Percentiles rank a stretch among this genome's conserved stretches.
Evolutionary conservation across 2,113 vertebrate genomes (phyloP).

Genomic region (Petrocephalus zakoni): DNA sequence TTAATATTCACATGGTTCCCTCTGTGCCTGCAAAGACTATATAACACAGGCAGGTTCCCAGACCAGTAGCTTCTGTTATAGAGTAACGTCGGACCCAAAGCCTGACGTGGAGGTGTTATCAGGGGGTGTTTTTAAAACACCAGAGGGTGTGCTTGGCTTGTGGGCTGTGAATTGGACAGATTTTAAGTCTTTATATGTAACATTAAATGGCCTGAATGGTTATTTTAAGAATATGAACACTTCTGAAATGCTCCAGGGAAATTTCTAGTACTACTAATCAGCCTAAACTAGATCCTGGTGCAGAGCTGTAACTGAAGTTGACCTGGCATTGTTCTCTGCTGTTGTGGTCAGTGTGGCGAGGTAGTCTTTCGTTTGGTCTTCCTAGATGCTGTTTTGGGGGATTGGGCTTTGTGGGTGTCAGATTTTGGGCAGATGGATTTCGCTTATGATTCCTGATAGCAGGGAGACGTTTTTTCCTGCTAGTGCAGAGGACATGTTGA

Average conservation of each 20-base stretch:
- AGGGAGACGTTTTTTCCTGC: too few species aligned
- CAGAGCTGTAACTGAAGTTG: not conserved
- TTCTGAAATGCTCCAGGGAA: not conserved
- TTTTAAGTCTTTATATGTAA: not conserved
- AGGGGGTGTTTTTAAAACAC: not conserved
- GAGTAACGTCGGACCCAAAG: not conserved
- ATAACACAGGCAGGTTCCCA: not conserved
- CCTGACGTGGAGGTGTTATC: not conserved
- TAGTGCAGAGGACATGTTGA: not conserved
- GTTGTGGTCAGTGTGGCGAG: not conserved
- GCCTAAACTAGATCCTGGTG: not conserved
- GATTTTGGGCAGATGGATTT: not conserved
- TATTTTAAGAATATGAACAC: conserved; percentile 1
- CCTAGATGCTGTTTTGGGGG: not conserved
- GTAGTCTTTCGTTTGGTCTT: not conserved
- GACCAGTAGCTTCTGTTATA: not conserved
- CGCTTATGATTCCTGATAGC: too few species aligned
- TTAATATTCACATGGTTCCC: not conserved
- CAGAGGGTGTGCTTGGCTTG: not conserved
- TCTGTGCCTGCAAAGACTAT: not conserved
- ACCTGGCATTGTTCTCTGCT: not conserved
- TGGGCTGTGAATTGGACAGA: not conserved
- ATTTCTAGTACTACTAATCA: not conserved
- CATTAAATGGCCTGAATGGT: not conserved
- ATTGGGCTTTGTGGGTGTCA: not conserved